Conservation (phyloP, 2,888 invertebrate genomes). For the Eumacrocentrus americanus region DNA sequence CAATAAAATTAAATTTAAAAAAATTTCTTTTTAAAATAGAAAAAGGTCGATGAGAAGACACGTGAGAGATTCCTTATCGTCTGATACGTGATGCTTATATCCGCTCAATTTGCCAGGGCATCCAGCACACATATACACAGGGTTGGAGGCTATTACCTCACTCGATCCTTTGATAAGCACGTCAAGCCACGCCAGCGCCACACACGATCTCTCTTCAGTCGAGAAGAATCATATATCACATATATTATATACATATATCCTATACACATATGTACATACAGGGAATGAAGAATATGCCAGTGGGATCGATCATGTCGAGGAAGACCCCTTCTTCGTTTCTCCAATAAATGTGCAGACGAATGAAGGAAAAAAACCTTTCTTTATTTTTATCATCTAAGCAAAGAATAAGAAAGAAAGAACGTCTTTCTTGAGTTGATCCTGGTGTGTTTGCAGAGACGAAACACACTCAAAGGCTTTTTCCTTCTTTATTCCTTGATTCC, state of each 20-base stretch:
- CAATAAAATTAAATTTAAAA: not conserved
- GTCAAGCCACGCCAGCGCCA: constrained; percentile 53
- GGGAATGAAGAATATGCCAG: not conserved
- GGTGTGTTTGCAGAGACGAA: not conserved
- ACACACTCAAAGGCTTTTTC: not conserved
- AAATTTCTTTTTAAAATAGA: not conserved
- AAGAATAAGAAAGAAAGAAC: no score
- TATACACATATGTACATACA: not conserved
- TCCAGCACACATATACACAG: constrained; percentile 15
- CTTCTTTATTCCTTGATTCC: not conserved
- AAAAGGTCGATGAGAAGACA: constrained; percentile 2
- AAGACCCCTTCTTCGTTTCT: not conserved
- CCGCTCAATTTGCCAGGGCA: constrained; percentile 31
- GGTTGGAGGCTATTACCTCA: constrained; percentile 52
- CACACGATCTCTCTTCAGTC: constrained; percentile 29
- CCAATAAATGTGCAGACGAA: not conserved
- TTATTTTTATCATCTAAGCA: no score
- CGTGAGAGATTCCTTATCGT: constrained; percentile 14
- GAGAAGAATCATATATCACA: constrained; percentile 12
- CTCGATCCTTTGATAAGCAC: constrained; percentile 58
- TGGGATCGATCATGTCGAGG: not conserved
- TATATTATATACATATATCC: not conserved
- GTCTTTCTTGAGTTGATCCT: not conserved
- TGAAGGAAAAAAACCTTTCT: not conserved
- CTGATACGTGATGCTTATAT: constrained; percentile 23